Evolutionary conservation across 2,113 vertebrate genomes (phyloP).

Genomic region (Nothoprocta pentlandii): DNA sequence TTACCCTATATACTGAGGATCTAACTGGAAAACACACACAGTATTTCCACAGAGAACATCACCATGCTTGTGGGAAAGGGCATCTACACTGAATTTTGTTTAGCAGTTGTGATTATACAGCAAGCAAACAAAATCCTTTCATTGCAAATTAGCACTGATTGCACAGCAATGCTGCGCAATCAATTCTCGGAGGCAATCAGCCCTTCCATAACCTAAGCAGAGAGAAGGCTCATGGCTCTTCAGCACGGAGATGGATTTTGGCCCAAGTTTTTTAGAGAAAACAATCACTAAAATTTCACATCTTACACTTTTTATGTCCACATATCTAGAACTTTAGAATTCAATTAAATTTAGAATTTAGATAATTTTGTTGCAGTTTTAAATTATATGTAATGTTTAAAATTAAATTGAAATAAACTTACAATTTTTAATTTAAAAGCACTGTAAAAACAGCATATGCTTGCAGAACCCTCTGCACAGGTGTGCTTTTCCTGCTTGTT

Average conservation of each 20-base stretch:
- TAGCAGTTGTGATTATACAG: neutral
- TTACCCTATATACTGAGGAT: neutral
- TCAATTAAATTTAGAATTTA: neutral
- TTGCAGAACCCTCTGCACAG: neutral
- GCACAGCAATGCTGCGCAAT: neutral
- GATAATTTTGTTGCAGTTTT: neutral
- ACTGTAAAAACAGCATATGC: neutral
- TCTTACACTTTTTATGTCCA: neutral
- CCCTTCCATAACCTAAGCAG: neutral
- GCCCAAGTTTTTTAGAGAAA: neutral
- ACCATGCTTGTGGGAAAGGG: neutral
- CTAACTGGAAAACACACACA: neutral
- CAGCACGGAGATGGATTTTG: neutral
- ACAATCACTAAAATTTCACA: neutral
- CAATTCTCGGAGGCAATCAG: neutral
- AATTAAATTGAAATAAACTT: neutral
- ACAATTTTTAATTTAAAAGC: neutral
- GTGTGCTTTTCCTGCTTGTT: neutral
- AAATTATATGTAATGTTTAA: neutral
- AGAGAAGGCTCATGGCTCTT: neutral
- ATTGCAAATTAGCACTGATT: neutral
- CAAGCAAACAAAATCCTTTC: neutral
- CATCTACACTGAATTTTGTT: too few species aligned
- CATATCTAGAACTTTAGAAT: neutral
- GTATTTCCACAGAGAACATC: rapidly evolving